Base-by-base conservation (phyloP, 2,888 invertebrate species). In the Tillus elongatus region DNA sequence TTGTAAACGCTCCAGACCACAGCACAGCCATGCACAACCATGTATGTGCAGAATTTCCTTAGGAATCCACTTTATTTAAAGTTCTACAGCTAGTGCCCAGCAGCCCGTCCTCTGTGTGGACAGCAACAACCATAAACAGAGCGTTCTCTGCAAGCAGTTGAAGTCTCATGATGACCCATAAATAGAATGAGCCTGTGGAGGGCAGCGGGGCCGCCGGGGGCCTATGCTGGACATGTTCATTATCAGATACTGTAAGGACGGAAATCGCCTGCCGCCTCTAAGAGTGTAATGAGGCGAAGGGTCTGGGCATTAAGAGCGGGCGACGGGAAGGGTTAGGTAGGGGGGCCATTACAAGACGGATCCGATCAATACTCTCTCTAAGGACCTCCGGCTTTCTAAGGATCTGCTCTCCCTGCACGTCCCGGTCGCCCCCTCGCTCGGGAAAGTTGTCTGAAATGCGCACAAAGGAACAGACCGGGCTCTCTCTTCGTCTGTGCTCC, bases 271-370 rank as follows among this genome's bases (percentile, higher is more conserved):
- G 57, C 45, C 47, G 51, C 50, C 54, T 54, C 61, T 61, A 62
- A 63, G 62, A 61, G 63, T 60, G 61, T 61, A 62, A 63, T 61
- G 61, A 62, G 61, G 61, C 61, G 59, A 57, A 58, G 61, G 60
- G 60, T 58, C 56, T 54, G 57, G 57, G 58, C 59, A 58, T 60
- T 58, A 57, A 56, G 54, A 55, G 51, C 50, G 50, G 51, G 42
- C 41, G 49, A 51, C 43, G 48, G 50, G 35, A 38, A 39, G 44
- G 41, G 40, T 33, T 45, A 31, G 40, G 31, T 27, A 19, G 39
- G 37, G 40, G 36, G 31, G 35, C 11, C 30, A 10, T n/a, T n/a
- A n/a, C n/a, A n/a, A n/a, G n/a, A n/a, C n/a, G 9, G 11, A 11
- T 10, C 24, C 30, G 30, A 29, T 29, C 12, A 29, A 9, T 11